Percentiles rank a stretch among this genome's conserved stretches.
phyloP scores from a whole-genome alignment of 1,140 invertebrate genomes.

The Copidosoma floridanum region DNA sequence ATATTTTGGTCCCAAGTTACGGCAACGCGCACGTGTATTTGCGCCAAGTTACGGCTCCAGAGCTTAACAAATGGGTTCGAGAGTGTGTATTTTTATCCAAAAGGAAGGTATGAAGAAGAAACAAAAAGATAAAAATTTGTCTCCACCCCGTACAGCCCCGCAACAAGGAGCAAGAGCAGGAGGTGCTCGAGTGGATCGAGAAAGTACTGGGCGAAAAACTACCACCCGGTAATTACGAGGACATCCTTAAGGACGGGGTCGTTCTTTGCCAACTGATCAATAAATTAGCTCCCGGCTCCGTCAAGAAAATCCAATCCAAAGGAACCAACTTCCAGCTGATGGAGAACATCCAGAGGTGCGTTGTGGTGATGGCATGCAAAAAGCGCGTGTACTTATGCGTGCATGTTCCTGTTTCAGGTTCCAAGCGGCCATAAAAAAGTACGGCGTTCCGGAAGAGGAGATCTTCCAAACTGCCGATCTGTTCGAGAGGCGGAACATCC shows the following conservation, averaged over 20 bases:
- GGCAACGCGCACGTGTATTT: too few relatives aligned
- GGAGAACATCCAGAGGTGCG: slow-evolving; percentile 92
- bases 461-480: slow-evolving; percentile 98
- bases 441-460: slow-evolving; percentile 94
- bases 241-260: slow-evolving; percentile 88
- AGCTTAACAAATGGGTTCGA: too few relatives aligned
- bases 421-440: slow-evolving; percentile 88
- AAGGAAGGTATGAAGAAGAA: too few relatives aligned
- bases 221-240: slow-evolving; percentile 81
- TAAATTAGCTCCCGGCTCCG: slow-evolving; percentile 89
- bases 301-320: slow-evolving; percentile 94
- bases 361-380: too few relatives aligned
- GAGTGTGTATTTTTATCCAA: not conserved
- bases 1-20: slow-evolving; percentile 15
- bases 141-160: slow-evolving; percentile 68
- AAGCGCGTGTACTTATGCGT: too few relatives aligned
- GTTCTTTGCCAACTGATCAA: slow-evolving; percentile 93
- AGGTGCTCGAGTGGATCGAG: slow-evolving; percentile 89
- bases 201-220: slow-evolving; percentile 84
- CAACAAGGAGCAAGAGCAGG: slow-evolving; percentile 88
- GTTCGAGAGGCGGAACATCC: slow-evolving; percentile 94
- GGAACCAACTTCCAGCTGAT: slow-evolving; percentile 97
- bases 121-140: slow-evolving; percentile 12
- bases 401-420: too few relatives aligned
- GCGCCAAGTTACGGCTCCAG: too few relatives aligned